Evolutionary conservation across 2,113 vertebrate genomes (phyloP), one percentile per base, ranked within the genome.

Genomic region (Hippocampus mohnikei): DNA sequence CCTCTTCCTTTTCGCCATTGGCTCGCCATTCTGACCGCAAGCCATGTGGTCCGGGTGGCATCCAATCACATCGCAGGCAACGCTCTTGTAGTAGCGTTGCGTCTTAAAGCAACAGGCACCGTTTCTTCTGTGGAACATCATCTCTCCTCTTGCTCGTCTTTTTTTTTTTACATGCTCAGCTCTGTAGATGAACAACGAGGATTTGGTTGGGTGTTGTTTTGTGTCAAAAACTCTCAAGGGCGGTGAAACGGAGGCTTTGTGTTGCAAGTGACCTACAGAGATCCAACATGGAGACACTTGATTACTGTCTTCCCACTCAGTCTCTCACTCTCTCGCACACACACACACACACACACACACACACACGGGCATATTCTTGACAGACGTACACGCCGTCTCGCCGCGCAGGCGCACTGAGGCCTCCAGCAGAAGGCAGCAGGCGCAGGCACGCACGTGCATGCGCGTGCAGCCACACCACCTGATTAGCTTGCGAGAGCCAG

Each of bases 401-500:
- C 59, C 9, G 89, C 88, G 80, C 91, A 92, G 91, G 91, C 91
- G 90, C 89, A 86, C 63, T 84, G 71, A 16, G 67, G 48, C 72
- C 73, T 67, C 46, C 70, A 81, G 70, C 55, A 66, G 81, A 77
- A 60, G 69, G 83, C 61, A 67, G 71, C 79, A 75, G 72, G 82
- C 84, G 78, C 75, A 78, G 65, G 78, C 80, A 71, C 72, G 71
- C 73, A 78, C 78, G 85, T 77, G 84, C 91, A 88, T 86, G 82
- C 88, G 85, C 88, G 71, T 84, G 85, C 88, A 87, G 84, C 86
- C 90, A 90, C 89, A 88, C 88, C 78, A 86, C 84, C 88, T 91
- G 91, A 93, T 91, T 91, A 91, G 92, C 91, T 91, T 90, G 90
- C 90, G 78, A 86, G 88, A 85, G 84, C 88, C 87, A 90, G 21